A percentile compares a stretch with the other conserved stretches of the same genome.
Evolutionary conservation across 2,888 invertebrate genomes (phyloP).

Genomic region (Gnatocerus cornutus): DNA sequence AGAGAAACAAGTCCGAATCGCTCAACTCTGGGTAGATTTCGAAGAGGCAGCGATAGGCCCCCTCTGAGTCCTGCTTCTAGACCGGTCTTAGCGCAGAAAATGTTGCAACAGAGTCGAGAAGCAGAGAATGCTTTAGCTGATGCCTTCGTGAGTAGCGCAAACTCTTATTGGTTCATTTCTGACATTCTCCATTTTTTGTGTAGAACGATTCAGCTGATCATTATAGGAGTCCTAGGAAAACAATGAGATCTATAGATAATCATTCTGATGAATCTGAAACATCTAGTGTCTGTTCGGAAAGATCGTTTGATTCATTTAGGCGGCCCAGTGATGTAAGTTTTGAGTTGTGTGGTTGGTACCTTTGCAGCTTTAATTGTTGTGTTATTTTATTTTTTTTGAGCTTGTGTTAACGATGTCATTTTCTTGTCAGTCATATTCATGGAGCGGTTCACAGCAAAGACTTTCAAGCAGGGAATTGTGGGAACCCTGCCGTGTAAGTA

Average conservation of each 20-base stretch:
- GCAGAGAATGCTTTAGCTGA: constrained; percentile 89
- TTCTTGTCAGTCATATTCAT: constrained; percentile 81
- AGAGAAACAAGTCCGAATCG: constrained; percentile 70
- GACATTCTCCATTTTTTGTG: constrained; percentile 49
- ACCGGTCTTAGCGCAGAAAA: constrained; percentile 84
- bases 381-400: constrained; percentile 45
- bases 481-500: constrained; percentile 74
- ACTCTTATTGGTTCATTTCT: background rate
- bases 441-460: constrained; percentile 87
- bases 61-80: constrained; percentile 74
- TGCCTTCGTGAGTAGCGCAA: constrained; percentile 74
- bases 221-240: constrained; percentile 66
- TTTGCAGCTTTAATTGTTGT: constrained; percentile 20
- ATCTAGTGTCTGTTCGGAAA: constrained; percentile 95
- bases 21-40: constrained; percentile 64
- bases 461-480: constrained; percentile 79
- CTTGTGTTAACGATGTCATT: constrained; percentile 58
- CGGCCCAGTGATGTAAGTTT: constrained; percentile 85
- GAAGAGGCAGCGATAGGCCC: constrained; percentile 71
- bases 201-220: constrained; percentile 65
- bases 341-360: constrained; percentile 7
- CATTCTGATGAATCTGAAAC: constrained; percentile 94
- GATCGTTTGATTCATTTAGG: constrained; percentile 88
- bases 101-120: constrained; percentile 90
- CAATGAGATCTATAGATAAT: constrained; percentile 75